Conservation (phyloP, 2,113 vertebrate genomes). For the Perca flavescens region DNA sequence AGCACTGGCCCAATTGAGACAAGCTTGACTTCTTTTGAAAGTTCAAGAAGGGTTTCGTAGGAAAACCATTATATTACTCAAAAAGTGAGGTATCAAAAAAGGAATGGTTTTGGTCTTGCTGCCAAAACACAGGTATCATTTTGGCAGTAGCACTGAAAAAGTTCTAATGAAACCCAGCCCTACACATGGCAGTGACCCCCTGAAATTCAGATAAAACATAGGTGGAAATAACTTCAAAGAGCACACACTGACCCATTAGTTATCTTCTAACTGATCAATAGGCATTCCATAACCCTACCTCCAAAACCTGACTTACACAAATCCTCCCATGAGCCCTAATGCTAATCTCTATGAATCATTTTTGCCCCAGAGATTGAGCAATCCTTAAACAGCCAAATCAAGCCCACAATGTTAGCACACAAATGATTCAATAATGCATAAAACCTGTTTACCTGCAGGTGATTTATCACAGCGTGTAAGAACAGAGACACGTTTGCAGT, state of each 20-base stretch:
- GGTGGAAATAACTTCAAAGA: neutral
- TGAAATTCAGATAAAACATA: too few species aligned
- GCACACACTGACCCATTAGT: neutral
- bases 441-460: conserved; percentile 65
- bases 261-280: neutral
- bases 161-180: too few species aligned
- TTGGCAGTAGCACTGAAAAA: too few species aligned
- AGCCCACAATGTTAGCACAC: conserved; percentile 12
- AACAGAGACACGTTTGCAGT: conserved; percentile 38
- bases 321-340: neutral
- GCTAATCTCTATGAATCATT: conserved; percentile 23
- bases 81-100: too few species aligned
- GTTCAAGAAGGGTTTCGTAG: too few species aligned
- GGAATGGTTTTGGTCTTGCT: too few species aligned
- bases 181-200: too few species aligned
- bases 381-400: conserved; percentile 10
- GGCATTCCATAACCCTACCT: neutral
- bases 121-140: too few species aligned
- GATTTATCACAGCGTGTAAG: conserved; percentile 49
- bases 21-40: too few species aligned
- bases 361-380: conserved; percentile 39
- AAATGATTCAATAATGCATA: conserved; percentile 43
- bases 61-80: too few species aligned
- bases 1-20: too few species aligned
- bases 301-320: neutral